phyloP scores from a whole-genome alignment of 2,888 invertebrate species.

The Himalopsyche kuldschensis region DNA sequence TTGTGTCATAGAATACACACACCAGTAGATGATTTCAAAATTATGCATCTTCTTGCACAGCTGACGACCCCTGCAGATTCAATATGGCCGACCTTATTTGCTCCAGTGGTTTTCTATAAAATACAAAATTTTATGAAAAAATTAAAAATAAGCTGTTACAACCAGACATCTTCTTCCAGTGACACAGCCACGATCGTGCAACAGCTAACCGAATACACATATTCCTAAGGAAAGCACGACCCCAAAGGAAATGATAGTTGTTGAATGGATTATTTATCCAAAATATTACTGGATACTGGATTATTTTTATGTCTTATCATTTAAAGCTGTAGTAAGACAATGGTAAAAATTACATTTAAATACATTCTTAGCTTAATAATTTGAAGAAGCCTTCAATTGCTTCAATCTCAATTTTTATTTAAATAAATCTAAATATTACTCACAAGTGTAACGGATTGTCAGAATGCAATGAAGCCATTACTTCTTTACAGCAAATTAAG shows the following conservation, averaged over 20 bases:
- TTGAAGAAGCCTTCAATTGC: too few species aligned
- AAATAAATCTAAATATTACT: conserved; percentile 38
- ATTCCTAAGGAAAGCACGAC: background rate
- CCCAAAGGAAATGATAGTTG: too few species aligned
- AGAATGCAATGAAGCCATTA: conserved; percentile 47
- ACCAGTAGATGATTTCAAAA: background rate
- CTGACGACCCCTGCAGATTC: conserved; percentile 14
- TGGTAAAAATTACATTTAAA: too few species aligned
- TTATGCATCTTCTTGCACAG: conserved; percentile 3
- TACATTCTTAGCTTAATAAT: too few species aligned
- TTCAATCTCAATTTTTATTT: too few species aligned
- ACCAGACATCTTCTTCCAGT: too few species aligned
- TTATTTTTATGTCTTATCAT: too few species aligned
- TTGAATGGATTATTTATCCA: too few species aligned
- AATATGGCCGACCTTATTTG: conserved; percentile 51
- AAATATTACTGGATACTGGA: too few species aligned
- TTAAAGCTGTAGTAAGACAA: too few species aligned
- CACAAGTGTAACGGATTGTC: conserved; percentile 53
- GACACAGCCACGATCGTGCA: too few species aligned
- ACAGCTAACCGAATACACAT: background rate
- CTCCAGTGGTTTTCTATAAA: conserved; percentile 52
- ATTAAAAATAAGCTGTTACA: too few species aligned
- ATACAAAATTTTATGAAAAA: background rate
- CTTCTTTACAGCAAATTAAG: conserved; percentile 52
- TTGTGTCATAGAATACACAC: background rate